phyloP scores from a whole-genome alignment of 2,113 vertebrate genomes.

The Tursiops truncatus region DNA sequence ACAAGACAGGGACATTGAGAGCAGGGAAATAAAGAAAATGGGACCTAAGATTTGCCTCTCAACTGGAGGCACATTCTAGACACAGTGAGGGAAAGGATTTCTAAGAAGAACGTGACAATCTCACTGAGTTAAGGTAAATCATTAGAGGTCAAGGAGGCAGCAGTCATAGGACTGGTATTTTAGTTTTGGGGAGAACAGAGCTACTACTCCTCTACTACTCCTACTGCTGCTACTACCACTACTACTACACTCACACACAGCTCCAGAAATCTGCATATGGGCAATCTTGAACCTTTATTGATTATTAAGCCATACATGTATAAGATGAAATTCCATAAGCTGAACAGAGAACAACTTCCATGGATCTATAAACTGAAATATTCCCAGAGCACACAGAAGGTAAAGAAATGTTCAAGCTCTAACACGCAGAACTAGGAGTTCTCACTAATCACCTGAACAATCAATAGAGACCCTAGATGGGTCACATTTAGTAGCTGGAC shows the following conservation, averaged over 20 bases:
- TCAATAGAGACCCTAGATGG: background rate
- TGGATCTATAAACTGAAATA: background rate
- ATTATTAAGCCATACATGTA: background rate
- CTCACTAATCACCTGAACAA: background rate
- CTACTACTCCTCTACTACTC: background rate
- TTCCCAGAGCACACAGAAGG: background rate
- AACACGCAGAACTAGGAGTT: background rate
- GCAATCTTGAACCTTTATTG: background rate
- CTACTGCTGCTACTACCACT: too few relatives aligned
- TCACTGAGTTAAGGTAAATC: background rate
- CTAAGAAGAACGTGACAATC: background rate
- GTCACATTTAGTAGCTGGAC: background rate
- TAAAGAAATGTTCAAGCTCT: background rate
- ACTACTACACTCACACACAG: background rate
- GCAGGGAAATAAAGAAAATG: background rate
- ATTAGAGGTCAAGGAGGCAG: background rate
- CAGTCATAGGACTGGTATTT: background rate
- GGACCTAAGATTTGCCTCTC: background rate
- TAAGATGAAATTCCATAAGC: background rate
- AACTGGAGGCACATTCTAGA: background rate
- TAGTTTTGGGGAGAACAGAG: background rate
- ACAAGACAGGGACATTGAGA: background rate
- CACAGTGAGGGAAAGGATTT: background rate
- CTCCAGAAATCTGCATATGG: background rate
- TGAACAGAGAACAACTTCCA: background rate